These are phyloP conservation scores for Apeira syringaria DNA, from an alignment of 2,888 invertebrate species.

Conservation along the genomic window DNA sequence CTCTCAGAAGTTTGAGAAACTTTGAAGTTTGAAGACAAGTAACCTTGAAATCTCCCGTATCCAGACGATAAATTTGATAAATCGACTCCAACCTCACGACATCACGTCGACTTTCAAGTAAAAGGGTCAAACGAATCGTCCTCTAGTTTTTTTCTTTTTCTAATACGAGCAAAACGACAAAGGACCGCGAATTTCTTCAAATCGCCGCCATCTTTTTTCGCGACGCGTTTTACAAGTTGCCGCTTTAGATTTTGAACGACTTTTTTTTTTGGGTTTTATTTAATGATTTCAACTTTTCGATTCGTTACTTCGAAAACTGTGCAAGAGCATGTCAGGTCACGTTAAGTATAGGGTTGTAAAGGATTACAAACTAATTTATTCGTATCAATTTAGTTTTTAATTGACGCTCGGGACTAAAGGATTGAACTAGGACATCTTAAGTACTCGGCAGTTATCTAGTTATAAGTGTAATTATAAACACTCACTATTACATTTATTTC, in stretches of 20 bases:
- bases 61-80: conserved; percentile 39
- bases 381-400: too few species aligned
- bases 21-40: too few species aligned
- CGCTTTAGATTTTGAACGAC: conserved; percentile 9
- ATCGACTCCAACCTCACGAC: conserved; percentile 33
- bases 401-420: too few species aligned
- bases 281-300: background rate
- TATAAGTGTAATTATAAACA: too few species aligned
- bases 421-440: too few species aligned
- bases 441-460: too few species aligned
- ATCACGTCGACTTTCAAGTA: conserved; percentile 42
- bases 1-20: too few species aligned
- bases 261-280: background rate
- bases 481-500: too few species aligned
- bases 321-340: too few species aligned
- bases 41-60: conserved; percentile 25
- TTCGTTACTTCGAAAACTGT: too few species aligned
- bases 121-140: conserved; percentile 53
- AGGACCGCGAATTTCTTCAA: conserved; percentile 43
- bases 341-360: too few species aligned
- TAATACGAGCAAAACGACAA: conserved; percentile 37
- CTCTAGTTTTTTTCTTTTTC: conserved; percentile 42
- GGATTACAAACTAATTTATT: too few species aligned
- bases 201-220: conserved; percentile 33
- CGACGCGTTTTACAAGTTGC: conserved; percentile 41